phyloP scores from a whole-genome alignment of 2,888 invertebrate species.

The Catocala sponsa region DNA sequence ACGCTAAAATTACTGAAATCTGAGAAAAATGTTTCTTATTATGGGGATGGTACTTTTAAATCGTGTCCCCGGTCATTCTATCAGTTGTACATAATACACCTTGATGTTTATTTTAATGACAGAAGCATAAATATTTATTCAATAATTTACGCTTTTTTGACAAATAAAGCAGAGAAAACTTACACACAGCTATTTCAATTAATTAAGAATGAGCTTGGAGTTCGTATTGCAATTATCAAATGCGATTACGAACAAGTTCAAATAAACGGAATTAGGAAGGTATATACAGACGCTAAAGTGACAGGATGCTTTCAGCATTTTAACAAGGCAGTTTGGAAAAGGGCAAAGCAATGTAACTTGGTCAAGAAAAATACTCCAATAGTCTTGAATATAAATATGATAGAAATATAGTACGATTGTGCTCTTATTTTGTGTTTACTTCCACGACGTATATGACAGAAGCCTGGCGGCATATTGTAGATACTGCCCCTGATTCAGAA shows the following conservation, averaged over 20 bases:
- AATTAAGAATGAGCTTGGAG: neutral
- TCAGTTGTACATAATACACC: neutral
- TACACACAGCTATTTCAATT: neutral
- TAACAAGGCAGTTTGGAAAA: constrained; percentile 1
- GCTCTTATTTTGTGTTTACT: no score
- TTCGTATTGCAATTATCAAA: neutral
- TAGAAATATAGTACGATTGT: no score
- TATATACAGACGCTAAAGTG: neutral
- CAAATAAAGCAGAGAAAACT: neutral
- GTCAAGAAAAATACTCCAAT: neutral
- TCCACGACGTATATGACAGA: no score
- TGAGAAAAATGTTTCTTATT: constrained; percentile 11
- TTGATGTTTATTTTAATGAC: neutral
- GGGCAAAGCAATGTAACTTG: neutral
- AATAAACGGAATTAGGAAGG: neutral
- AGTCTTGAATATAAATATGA: no score
- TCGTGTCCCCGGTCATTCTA: neutral
- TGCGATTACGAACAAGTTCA: neutral
- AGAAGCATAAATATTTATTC: neutral
- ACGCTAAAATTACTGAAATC: neutral
- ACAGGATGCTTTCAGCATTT: neutral
- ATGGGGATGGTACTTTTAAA: neutral
- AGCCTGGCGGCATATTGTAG: no score
- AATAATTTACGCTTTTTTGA: neutral
- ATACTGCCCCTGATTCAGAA: no score